Base-by-base conservation (phyloP, 2,113 vertebrate genomes). In the Cololabis saira region DNA sequence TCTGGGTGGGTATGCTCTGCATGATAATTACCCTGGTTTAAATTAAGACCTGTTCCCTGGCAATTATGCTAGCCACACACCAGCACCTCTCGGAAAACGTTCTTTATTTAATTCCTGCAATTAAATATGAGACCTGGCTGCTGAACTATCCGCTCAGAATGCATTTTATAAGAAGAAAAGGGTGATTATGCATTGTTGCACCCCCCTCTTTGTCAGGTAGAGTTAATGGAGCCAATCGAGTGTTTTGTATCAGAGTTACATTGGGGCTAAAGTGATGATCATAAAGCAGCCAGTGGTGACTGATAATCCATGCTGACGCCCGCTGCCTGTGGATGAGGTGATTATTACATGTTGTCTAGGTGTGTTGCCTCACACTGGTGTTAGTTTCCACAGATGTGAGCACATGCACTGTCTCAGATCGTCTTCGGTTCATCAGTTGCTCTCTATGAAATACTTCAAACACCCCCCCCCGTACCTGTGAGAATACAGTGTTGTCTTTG, bases 11-110 rank as follows among this genome's bases (percentile, higher is more conserved):
- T 98, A 97, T 97, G 97, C 97, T 96, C 95, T 96, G 97, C 97
- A 99, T 99, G 95, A 96, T 98, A 99, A 99, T 99, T 96, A 98
- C 95, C 95, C 94, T 94, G 93, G 95, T 98, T 99, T 97, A 99
- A 98, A 98, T 99, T 98, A 99, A 98, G 96, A 94, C 96, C 94
- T 94, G 95, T 91, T 96, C 95, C 95, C 95, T 95, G 92, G 96
- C 96, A 99, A 99, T 98, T 98, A 97, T 92, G 93, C 94, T 93
- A 95, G 94, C 94, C 94, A 94, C 96, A 96, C 94, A 94, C 88
- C 93, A 93, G 93, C 93, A 94, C 94, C 94, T 95, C 94, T 53
- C 91, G 77, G 85, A 96, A 95, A 96, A 95, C 93, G 92, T 91
- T 91, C 92, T 92, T 95, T 96, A 92, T 95, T 94, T 93, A 93